phyloP scores from a whole-genome alignment of 2,888 invertebrate genomes.

The Endomychus coccineus region DNA sequence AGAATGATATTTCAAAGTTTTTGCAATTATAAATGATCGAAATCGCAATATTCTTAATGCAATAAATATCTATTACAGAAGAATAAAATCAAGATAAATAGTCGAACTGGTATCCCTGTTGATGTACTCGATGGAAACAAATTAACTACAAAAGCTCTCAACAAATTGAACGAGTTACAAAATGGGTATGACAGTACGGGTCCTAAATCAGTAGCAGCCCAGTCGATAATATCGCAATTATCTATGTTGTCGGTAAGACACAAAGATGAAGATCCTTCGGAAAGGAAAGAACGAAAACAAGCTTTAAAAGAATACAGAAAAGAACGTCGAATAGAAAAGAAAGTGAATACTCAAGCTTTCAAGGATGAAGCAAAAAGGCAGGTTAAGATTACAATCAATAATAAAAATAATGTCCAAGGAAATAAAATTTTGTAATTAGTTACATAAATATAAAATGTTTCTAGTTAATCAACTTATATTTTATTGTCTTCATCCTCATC shows the following conservation, averaged over 20 bases:
- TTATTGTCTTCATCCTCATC: too few relatives aligned
- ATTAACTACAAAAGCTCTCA: slow-evolving; percentile 58
- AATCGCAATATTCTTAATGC: too few relatives aligned
- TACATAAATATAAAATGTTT: too few relatives aligned
- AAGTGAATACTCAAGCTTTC: slow-evolving; percentile 72
- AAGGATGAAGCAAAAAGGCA: slow-evolving; percentile 79
- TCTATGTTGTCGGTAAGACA: slow-evolving; percentile 63
- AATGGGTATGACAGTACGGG: slow-evolving; percentile 38
- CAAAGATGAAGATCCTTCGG: slow-evolving; percentile 71
- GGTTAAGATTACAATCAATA: slow-evolving; percentile 64
- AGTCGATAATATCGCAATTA: slow-evolving; percentile 60
- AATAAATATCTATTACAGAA: slow-evolving; percentile 23
- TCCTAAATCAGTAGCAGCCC: slow-evolving; percentile 52
- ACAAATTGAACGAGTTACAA: slow-evolving; percentile 53
- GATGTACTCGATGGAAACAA: slow-evolving; percentile 55
- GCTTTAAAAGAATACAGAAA: slow-evolving; percentile 69
- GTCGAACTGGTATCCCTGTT: slow-evolving; percentile 67
- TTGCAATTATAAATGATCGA: too few relatives aligned
- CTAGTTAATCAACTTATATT: too few relatives aligned
- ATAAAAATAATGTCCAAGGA: too few relatives aligned
- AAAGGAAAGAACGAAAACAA: slow-evolving; percentile 69
- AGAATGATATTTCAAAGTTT: too few relatives aligned
- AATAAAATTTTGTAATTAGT: too few relatives aligned
- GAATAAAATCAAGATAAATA: slow-evolving; percentile 61
- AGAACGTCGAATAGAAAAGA: slow-evolving; percentile 74